Base-by-base conservation (phyloP, 2,113 vertebrate genomes). In the Forbesichthys agassizii region DNA sequence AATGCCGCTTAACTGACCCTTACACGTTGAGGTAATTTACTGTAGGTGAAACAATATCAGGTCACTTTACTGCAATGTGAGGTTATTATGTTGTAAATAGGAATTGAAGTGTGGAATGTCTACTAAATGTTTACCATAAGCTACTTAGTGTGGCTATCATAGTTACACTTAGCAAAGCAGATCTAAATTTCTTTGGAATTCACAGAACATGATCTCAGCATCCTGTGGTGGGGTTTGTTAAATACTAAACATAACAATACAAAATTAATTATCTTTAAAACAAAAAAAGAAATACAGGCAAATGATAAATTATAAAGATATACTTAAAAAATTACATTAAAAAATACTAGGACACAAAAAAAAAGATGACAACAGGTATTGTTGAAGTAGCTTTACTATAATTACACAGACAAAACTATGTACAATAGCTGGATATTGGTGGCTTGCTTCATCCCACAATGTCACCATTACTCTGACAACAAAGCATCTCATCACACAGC, bases 301-400 rank as follows among this genome's bases (percentile, higher is more conserved):
- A 42, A 42, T 42, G 5, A 42, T 6, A 42, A 42, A 42, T 8
- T 8, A 42, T 42, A 42, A 42, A 42, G 36, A 42, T 42, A 42
- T 42, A 42, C 36, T 42, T 8, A 42, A 42, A 42, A 42, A 4
- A 7, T 27, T 2, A 3, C 1, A 27, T 27, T 27, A 8, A 42
- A 42, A 6, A 42, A 42, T 42, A 42, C 7, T 42, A 42, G 7
- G 7, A 8, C 14, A 61, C 47, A 63, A 20, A 9, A 16, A 4
- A 48, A 46, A 52, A 64, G 56, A 69, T 66, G 20, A 58, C 14
- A 52, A 5, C 47, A 36, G 11, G 46, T 83, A 76, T 74, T 85
- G 82, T 88, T 89, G 81, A 84, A 83, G 79, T 77, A 85, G 83
- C 84, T 89, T 91, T 91, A 91, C 89, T 91, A 86, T 89, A 89